A percentile compares a stretch with the other conserved stretches of the same genome.
Evolutionary conservation across 2,888 invertebrate species (phyloP).

Genomic region (Acanthosepion esculentum): DNA sequence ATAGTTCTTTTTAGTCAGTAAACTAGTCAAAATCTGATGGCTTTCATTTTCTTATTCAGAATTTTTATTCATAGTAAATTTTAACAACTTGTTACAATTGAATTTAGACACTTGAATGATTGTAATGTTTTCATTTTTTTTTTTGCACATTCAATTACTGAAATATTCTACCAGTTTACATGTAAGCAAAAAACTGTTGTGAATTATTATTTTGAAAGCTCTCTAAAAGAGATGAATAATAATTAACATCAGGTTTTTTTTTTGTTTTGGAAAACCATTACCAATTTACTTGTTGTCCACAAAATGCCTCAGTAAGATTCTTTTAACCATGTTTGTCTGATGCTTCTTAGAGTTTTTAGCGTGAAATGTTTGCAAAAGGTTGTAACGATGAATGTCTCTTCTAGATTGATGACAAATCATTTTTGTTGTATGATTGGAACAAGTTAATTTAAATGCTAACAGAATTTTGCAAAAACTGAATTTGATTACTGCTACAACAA

Average conservation of each 20-base stretch:
- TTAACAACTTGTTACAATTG: background rate
- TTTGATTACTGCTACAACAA: background rate
- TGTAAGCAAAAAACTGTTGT: background rate
- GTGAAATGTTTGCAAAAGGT: background rate
- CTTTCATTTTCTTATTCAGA: constrained; percentile 1
- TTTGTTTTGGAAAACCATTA: background rate
- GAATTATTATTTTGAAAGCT: background rate
- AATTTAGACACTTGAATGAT: constrained; percentile 5
- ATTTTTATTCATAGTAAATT: background rate
- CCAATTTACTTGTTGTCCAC: background rate
- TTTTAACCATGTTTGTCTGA: background rate
- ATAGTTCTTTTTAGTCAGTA: background rate
- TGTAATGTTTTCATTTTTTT: background rate
- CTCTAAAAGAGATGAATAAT: constrained; percentile 33
- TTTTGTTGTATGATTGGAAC: background rate
- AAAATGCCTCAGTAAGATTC: background rate
- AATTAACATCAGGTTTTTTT: background rate
- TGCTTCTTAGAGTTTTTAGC: background rate
- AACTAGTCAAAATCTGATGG: background rate
- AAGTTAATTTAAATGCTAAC: too few species aligned
- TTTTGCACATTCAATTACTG: too few species aligned
- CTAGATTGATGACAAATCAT: background rate
- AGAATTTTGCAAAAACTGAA: background rate
- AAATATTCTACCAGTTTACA: background rate
- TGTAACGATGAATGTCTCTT: background rate